Evolutionary conservation across 2,888 invertebrate species (phyloP).

Genomic region (Parnassius apollo): DNA sequence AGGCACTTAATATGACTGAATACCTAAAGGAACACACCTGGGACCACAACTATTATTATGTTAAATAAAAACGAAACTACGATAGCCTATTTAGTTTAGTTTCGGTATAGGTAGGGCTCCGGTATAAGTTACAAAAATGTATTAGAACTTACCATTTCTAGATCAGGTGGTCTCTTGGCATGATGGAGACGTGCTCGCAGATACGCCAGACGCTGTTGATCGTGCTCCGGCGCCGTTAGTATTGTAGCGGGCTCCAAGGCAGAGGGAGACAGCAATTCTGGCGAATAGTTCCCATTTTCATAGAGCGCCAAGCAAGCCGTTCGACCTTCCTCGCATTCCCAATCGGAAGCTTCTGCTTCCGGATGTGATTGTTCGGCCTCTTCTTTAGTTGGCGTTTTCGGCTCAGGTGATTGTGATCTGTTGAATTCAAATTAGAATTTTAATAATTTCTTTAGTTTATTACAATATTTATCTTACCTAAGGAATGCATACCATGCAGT

Average conservation of each 20-base stretch:
- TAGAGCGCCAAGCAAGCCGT: constrained; percentile 74
- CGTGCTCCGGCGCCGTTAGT: constrained; percentile 88
- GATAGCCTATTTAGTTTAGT: too few species aligned
- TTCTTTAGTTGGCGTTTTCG: constrained; percentile 32
- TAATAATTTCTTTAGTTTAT: too few species aligned
- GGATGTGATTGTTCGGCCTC: constrained; percentile 30
- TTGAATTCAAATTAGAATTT: background rate
- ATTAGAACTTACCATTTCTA: constrained; percentile 75
- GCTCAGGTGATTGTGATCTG: constrained; percentile 20
- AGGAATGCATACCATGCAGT: too few species aligned
- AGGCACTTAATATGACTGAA: too few species aligned
- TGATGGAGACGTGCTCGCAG: constrained; percentile 85
- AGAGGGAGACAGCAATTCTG: constrained; percentile 82
- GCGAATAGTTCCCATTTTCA: constrained; percentile 91
- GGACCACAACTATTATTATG: too few species aligned
- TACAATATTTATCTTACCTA: too few species aligned
- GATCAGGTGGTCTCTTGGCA: constrained; percentile 66
- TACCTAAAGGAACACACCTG: too few species aligned
- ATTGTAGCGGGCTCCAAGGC: constrained; percentile 88
- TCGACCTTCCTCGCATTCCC: constrained; percentile 49
- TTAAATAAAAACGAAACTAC: too few species aligned
- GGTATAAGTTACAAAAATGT: too few species aligned
- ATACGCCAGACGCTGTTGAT: constrained; percentile 86
- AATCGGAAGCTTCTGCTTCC: constrained; percentile 32
- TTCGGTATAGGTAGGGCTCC: too few species aligned